Base-by-base conservation (phyloP, 2,888 invertebrate species). In the Gortyna flavago region DNA sequence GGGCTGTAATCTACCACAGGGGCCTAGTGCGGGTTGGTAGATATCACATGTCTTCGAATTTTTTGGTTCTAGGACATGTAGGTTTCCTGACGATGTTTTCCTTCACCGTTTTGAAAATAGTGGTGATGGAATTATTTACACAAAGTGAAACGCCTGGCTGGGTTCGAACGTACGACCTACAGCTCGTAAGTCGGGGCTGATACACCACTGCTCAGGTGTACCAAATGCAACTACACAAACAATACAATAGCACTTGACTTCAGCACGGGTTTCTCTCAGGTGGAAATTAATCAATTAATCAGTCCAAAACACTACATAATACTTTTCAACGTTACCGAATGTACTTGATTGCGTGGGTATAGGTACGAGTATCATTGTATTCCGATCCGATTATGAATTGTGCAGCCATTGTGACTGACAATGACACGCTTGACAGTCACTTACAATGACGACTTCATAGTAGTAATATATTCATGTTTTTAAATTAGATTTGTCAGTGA, bases 281-380 rank as follows among this genome's bases (percentile, higher is more conserved):
- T 62, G 9, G 18, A 35, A 44, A 71, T 44, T 35, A 6, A 72
- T 38, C 57, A 84, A 79, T 84, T 84, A 84, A 74, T 66, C 83
- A 81, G 75, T 64, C 67, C 16, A 75, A 80, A 71, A 72, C 72
- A 83, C 75, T 64, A 82, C 83, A 75, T 79, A 71, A 71, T 77
- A 80, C 57, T 74, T 76, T 79, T 71, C 75, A 61, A 75, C 73
- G 44, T 67, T 18, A 75, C 54, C 75, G 71, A 77, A 80, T 73
- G 74, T 80, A 75, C 77, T 87, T 83, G 85, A 88, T 88, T 83
- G 90, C 90, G 91, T 92, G 90, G 88, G 88, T 83, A 89, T 87
- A 87, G 81, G 81, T 91, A n/a, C n/a, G n/a, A n/a, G n/a, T n/a
- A 83, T 80, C 90, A 91, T 91, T 91, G 91, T 91, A 88, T 89